Percentiles rank a stretch among this genome's conserved stretches.
Conservation (phyloP, 1,140 invertebrate genomes). For the Lepeophtheirus salmonis region DNA sequence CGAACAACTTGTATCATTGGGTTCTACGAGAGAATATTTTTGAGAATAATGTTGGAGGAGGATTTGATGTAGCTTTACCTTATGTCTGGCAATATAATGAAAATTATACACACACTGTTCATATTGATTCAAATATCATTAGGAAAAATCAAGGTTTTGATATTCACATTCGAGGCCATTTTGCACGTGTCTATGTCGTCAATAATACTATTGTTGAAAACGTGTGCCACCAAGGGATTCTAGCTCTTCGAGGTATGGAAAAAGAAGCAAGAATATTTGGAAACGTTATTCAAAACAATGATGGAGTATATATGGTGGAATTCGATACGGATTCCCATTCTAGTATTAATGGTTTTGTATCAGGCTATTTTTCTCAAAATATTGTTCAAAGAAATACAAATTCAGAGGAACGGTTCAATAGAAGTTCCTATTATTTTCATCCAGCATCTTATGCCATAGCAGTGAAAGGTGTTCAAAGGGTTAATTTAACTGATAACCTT, state of each 20-base stretch:
- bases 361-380: conserved; percentile 57
- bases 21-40: conserved; percentile 66
- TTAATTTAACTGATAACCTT: conserved; percentile 71
- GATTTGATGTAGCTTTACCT: conserved; percentile 62
- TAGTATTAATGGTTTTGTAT: conserved; percentile 64
- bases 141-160: conserved; percentile 62
- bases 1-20: conserved; percentile 88
- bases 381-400: conserved; percentile 51
- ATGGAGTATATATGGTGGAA: conserved; percentile 63
- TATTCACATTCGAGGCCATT: conserved; percentile 73
- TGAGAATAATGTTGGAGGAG: conserved; percentile 58
- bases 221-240: conserved; percentile 53
- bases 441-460: conserved; percentile 64
- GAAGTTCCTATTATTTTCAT: conserved; percentile 27
- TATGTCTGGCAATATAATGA: conserved; percentile 90
- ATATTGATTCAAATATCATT: conserved; percentile 68
- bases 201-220: conserved; percentile 71
- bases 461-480: conserved; percentile 82
- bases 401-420: conserved; percentile 22
- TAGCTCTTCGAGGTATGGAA: conserved; percentile 84
- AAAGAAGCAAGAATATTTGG: conserved; percentile 62
- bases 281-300: conserved; percentile 56
- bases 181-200: conserved; percentile 47
- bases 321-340: conserved; percentile 78
- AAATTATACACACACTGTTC: conserved; percentile 74